Percentiles rank a stretch among this genome's conserved stretches.
These are phyloP conservation scores for Planococcus citri DNA, from an alignment of 1,140 invertebrate species.

Conservation along the genomic window DNA sequence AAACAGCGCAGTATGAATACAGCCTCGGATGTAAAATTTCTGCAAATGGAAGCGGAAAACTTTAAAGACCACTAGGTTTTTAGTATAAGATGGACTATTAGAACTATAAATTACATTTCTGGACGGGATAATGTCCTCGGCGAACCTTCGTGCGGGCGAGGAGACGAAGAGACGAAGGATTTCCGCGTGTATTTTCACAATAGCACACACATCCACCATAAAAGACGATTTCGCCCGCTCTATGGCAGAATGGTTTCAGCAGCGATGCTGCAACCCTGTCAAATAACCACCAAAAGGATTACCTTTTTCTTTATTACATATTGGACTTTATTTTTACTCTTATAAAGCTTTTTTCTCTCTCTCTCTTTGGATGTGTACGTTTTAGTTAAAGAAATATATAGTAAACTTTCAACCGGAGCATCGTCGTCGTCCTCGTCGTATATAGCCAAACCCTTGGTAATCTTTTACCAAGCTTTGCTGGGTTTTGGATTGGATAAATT, in stretches of 20 bases:
- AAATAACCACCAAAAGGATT: conserved; percentile 19
- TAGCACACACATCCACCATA: background rate
- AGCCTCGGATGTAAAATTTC: too few relatives aligned
- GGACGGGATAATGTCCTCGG: conserved; percentile 11
- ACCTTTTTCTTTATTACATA: conserved; percentile 19
- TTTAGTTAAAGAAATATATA: background rate
- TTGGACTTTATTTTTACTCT: conserved; percentile 16
- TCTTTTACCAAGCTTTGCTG: background rate
- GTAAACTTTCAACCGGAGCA: too few relatives aligned
- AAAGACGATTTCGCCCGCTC: background rate
- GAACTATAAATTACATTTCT: conserved; percentile 20
- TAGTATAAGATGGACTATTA: conserved; percentile 16
- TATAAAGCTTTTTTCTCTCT: background rate
- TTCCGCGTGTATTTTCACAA: conserved; percentile 16
- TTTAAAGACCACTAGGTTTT: background rate
- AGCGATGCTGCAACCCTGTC: conserved; percentile 13
- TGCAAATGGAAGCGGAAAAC: background rate
- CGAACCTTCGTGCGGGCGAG: too few relatives aligned
- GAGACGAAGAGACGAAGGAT: conserved; percentile 9
- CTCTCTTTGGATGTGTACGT: background rate
- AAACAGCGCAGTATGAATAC: too few relatives aligned
- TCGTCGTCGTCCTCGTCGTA: too few relatives aligned
- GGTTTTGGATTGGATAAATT: background rate
- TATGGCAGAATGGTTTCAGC: background rate
- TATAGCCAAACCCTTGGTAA: background rate